A percentile compares a stretch with the other conserved stretches of the same genome.
Conservation (phyloP, 2,113 vertebrate species). For the Coptodon bakossiorum region DNA sequence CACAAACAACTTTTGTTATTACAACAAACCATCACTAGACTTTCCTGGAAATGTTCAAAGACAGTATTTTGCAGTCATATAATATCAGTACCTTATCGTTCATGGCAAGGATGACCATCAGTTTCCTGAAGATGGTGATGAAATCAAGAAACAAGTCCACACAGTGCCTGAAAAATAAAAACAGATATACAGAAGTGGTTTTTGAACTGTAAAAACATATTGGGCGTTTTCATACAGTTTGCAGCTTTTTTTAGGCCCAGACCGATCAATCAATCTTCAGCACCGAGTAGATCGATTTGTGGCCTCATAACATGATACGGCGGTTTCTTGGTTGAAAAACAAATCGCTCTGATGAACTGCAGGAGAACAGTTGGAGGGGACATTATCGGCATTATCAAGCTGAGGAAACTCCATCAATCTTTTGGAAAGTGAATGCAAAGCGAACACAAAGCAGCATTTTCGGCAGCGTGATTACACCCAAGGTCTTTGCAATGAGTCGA, state of each 20-base stretch:
- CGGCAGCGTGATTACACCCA: fast-evolving
- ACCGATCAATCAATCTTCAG: not conserved
- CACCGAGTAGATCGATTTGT: not conserved
- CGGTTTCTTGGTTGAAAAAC: not conserved
- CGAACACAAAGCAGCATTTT: not conserved
- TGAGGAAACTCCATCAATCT: not conserved
- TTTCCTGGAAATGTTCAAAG: not conserved
- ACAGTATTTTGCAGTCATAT: not conserved
- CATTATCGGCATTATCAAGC: not conserved
- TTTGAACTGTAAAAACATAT: not conserved
- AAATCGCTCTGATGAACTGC: not conserved
- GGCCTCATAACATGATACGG: not conserved
- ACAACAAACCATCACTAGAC: not conserved
- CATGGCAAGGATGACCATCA: constrained; percentile 91
- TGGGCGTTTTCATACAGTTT: not conserved
- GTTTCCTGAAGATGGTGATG: constrained; percentile 92
- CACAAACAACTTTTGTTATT: not conserved
- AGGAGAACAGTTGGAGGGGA: not conserved
- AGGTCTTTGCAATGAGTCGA: not conserved
- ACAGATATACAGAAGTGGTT: not conserved
- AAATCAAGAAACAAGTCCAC: constrained; percentile 94
- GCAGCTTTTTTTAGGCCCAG: not conserved
- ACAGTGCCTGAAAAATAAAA: constrained; percentile 77
- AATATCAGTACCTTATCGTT: constrained; percentile 81
- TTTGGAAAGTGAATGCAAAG: not conserved